Evolutionary conservation across 2,888 invertebrate genomes (phyloP).

Genomic region (Acleris emargana): DNA sequence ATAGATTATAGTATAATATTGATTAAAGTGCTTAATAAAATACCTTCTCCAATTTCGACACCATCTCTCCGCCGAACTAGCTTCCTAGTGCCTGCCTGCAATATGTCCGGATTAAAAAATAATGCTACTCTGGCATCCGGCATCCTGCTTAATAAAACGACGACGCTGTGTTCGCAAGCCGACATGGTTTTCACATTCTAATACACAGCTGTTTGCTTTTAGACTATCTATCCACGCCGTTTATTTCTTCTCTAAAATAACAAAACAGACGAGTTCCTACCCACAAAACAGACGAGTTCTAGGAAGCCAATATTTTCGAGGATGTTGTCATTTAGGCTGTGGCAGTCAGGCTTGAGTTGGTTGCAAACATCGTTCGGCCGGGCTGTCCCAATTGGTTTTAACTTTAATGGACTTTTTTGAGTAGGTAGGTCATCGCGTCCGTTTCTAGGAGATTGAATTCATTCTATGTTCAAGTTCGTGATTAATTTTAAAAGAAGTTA

Average conservation of each 20-base stretch:
- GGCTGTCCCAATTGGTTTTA: background rate
- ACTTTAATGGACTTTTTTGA: background rate
- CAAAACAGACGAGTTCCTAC: background rate
- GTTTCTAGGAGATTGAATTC: too few species aligned
- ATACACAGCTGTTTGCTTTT: constrained; percentile 1
- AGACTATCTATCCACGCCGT: too few species aligned
- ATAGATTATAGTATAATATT: too few species aligned
- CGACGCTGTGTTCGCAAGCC: constrained; percentile 38
- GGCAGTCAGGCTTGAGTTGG: constrained; percentile 3
- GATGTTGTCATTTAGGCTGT: background rate
- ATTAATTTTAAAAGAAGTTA: too few species aligned
- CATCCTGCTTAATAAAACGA: constrained; percentile 43
- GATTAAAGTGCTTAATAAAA: too few species aligned
- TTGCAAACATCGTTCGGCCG: constrained; percentile 12
- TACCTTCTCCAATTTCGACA: too few species aligned
- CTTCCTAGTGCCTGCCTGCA: constrained; percentile 66
- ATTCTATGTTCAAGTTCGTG: too few species aligned
- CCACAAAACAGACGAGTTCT: background rate
- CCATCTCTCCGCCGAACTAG: constrained; percentile 32
- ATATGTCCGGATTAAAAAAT: constrained; percentile 78
- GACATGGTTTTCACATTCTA: constrained; percentile 18
- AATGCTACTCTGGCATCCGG: constrained; percentile 54
- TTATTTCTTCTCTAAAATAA: too few species aligned
- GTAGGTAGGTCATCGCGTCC: too few species aligned
- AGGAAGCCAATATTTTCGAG: constrained; percentile 1